Percentiles rank a stretch among this genome's conserved stretches.
phyloP scores from a whole-genome alignment of 1,140 invertebrate species.

The Steinernema feltiae region DNA sequence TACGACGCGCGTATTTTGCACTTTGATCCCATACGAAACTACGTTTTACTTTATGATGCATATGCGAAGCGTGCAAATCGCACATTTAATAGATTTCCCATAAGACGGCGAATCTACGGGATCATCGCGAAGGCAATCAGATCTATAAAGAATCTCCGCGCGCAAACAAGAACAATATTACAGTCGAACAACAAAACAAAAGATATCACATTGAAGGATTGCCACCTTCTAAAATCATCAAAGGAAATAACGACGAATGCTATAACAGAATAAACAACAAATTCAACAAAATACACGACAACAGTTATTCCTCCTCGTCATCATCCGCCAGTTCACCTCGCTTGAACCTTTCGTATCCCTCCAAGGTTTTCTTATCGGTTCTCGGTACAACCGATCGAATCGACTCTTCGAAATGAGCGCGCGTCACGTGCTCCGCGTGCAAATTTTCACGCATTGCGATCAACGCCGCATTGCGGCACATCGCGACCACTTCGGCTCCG shows the following conservation, averaged over 20 bases:
- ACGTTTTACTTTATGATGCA: too few relatives aligned
- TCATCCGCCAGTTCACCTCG: conserved; percentile 5
- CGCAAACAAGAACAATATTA: too few relatives aligned
- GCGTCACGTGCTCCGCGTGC: conserved; percentile 61
- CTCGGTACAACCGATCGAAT: conserved; percentile 68
- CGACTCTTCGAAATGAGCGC: conserved; percentile 68
- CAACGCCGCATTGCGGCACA: conserved; percentile 79
- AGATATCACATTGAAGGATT: too few relatives aligned
- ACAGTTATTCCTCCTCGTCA: neutral
- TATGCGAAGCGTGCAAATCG: too few relatives aligned
- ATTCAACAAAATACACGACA: neutral
- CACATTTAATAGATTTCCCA: too few relatives aligned
- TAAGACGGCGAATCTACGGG: too few relatives aligned
- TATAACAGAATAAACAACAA: conserved; percentile 3
- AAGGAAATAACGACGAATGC: neutral
- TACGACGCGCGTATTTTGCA: conserved; percentile 4
- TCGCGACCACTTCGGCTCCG: conserved; percentile 75
- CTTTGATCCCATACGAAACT: neutral
- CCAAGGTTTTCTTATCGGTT: conserved; percentile 66
- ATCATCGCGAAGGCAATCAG: too few relatives aligned
- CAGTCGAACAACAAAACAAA: too few relatives aligned
- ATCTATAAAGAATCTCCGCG: too few relatives aligned
- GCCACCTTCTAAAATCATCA: neutral
- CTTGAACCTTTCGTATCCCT: conserved; percentile 67
- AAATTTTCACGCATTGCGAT: conserved; percentile 71